Base-by-base conservation (phyloP, 1,140 invertebrate species). In the Thaumatotibia leucotreta region DNA sequence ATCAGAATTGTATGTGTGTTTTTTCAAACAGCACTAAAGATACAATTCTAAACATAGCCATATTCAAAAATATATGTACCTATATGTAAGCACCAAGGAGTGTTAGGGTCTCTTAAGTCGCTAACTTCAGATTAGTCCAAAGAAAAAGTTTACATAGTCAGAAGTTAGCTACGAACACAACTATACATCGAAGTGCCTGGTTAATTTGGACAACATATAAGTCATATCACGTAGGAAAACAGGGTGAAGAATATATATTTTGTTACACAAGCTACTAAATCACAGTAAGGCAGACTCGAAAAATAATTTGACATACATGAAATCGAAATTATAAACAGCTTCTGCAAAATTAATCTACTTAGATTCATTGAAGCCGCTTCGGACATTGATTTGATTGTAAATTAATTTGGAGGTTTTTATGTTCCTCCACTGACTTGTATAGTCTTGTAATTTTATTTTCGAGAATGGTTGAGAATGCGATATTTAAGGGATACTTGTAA, bases 161-260 rank as follows among this genome's bases (percentile, higher is more conserved):
- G 50, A 52, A 27, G 52, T 58, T 27, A 27, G 52, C 27, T 27
- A 63, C 61, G n/a, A 22, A 35, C 61, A 20, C 32, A 68, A 17
- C 27, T 50, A n/a, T 27, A 66, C 63, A 73, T 63, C 63, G 58
- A 74, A 73, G 76, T 79, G 76, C 76, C 76, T 82, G 54, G 73
- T 74, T 76, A 63, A 70, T 78, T 79, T 70, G 62, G 61, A 72
- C 68, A 62, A 54, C 66, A 50, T 64, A 65, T 49, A 67, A 52
- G 61, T 68, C 79, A 82, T 80, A 82, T 83, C 79, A 70, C 65
- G 73, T 66, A 75, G 76, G 79, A 69, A 74, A 75, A 83, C 82
- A 84, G 80, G 79, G 80, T 83, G 32, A 62, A 17, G 17, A 33
- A 20, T 62, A 62, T 62, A 62, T 62, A 33, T 62, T 58, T 58